These are phyloP conservation scores for Troilus luridus DNA, from an alignment of 2,888 invertebrate genomes.

Conservation along the genomic window DNA sequence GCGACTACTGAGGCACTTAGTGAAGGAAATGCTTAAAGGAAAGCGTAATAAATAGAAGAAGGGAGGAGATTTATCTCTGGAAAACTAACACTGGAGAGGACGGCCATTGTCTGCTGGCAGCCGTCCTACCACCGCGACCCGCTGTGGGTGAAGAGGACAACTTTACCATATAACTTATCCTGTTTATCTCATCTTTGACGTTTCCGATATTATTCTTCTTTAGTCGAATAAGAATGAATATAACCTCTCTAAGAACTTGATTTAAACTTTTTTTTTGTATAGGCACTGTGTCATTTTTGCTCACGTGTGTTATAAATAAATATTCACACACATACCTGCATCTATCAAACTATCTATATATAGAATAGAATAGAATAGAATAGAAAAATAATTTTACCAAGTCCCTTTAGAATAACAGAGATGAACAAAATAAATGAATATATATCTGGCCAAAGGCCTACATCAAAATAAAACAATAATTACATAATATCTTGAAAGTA, in stretches of 20 bases:
- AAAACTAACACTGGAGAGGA: neutral
- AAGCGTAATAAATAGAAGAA: neutral
- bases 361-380: no score
- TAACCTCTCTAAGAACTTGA: neutral
- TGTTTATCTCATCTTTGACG: constrained; percentile 37
- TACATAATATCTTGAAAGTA: no score
- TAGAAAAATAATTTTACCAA: no score
- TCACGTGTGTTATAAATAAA: no score
- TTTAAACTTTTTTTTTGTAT: neutral
- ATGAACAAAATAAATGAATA: no score
- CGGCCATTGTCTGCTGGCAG: constrained; percentile 27
- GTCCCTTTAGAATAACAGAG: no score
- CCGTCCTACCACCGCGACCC: neutral
- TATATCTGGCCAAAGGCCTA: no score
- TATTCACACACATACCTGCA: no score
- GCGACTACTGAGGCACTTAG: neutral
- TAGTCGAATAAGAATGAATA: neutral
- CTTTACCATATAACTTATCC: neutral
- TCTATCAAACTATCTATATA: no score
- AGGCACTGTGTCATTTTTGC: neutral
- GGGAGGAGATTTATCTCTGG: neutral
- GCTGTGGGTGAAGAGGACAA: neutral
- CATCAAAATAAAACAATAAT: no score
- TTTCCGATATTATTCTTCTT: neutral
- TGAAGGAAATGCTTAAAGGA: constrained; percentile 40